These are phyloP conservation scores for Euleptes europaea DNA, from an alignment of 2,113 vertebrate genomes.

Conservation along the genomic window DNA sequence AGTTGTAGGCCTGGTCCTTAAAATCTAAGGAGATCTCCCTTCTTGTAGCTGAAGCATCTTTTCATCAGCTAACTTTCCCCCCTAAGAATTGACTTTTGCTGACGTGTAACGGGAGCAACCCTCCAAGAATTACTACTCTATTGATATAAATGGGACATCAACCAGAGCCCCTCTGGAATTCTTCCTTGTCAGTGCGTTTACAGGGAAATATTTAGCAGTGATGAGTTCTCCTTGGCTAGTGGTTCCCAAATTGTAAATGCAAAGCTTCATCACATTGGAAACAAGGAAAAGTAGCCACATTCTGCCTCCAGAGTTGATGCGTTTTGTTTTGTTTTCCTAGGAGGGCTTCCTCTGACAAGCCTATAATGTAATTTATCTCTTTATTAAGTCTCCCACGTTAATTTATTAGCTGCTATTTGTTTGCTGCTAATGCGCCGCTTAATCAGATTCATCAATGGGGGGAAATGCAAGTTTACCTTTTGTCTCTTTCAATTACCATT, in stretches of 20 bases:
- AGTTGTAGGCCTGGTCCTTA: no score
- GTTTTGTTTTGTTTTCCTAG: not conserved
- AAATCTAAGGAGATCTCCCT: not conserved
- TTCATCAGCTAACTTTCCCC: not conserved
- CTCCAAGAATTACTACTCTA: not conserved
- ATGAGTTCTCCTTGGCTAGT: not conserved
- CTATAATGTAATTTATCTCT: conserved; percentile 50
- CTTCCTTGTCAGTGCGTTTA: not conserved
- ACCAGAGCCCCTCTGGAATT: not conserved
- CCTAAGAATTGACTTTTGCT: no score
- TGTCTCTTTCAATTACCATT: conserved; percentile 65
- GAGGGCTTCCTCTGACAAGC: conserved; percentile 35
- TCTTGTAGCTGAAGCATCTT: not conserved
- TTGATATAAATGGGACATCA: not conserved
- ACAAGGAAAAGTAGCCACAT: not conserved
- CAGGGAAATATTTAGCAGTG: not conserved
- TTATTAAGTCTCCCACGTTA: conserved; percentile 48
- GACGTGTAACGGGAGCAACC: not conserved
- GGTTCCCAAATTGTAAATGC: conserved; percentile 11
- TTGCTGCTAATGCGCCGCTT: conserved; percentile 45
- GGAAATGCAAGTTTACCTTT: conserved; percentile 62
- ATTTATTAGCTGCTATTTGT: conserved; percentile 58
- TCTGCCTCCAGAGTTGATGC: not conserved
- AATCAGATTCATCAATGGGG: conserved; percentile 51
- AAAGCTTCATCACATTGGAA: fast-evolving